A percentile compares a stretch with the other conserved stretches of the same genome.
Evolutionary conservation across 1,140 invertebrate species (phyloP).

Genomic region (Chrysomallon squamiferum): DNA sequence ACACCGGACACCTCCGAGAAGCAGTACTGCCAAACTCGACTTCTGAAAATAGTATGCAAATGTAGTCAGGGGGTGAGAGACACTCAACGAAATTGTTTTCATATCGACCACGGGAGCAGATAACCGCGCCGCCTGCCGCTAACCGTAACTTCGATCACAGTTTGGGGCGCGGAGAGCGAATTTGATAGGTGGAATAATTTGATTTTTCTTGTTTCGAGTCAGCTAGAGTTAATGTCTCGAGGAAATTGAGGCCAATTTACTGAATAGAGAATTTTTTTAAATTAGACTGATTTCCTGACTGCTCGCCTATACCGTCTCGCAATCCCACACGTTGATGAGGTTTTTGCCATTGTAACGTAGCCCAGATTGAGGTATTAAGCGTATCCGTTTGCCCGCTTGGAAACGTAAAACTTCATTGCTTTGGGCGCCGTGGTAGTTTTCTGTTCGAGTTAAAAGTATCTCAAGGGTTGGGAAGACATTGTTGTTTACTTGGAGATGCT

Average conservation of each 20-base stretch:
- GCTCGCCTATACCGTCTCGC: neutral
- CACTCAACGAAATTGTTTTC: slow-evolving; percentile 8
- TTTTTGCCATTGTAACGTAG: too few relatives aligned
- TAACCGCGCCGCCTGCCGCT: neutral
- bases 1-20: neutral
- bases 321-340: neutral
- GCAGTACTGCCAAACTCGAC: neutral
- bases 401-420: too few relatives aligned
- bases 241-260: neutral
- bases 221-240: neutral
- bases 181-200: slow-evolving; percentile 5
- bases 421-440: too few relatives aligned
- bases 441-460: too few relatives aligned
- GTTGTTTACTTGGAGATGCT: too few relatives aligned
- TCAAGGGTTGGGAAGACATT: too few relatives aligned
- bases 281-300: slow-evolving; percentile 3
- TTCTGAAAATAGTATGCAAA: slow-evolving; percentile 1
- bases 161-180: neutral
- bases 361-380: too few relatives aligned
- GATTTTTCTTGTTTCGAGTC: slow-evolving; percentile 5
- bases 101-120: neutral
- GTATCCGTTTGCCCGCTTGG: too few relatives aligned
- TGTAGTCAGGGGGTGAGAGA: neutral
- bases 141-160: neutral
- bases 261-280: neutral